Percentiles rank a stretch among this genome's conserved stretches.
Evolutionary conservation across 2,797 vertebrate genomes (phyloP).

Genomic region (Crax fasciolata): DNA sequence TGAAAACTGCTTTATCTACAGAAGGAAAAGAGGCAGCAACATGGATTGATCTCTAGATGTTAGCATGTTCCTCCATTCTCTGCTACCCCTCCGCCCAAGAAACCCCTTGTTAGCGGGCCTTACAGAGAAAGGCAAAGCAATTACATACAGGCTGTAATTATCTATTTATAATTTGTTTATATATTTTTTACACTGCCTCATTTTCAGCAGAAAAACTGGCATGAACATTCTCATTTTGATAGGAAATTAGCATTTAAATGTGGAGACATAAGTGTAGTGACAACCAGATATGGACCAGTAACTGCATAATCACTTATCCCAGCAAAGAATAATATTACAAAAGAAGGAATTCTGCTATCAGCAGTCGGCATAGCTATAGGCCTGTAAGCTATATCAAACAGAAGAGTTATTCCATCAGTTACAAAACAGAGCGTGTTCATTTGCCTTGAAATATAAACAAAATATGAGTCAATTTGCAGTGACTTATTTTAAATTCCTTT

Average conservation of each 20-base stretch:
- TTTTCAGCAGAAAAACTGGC: slow-evolving; percentile 2
- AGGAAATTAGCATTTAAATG: slow-evolving; percentile 35
- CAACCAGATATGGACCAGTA: slow-evolving; percentile 10
- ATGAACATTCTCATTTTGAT: slow-evolving; percentile 5
- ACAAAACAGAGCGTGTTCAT: neutral
- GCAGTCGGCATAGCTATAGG: neutral
- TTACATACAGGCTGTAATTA: neutral
- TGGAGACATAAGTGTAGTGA: neutral
- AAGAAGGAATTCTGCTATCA: neutral
- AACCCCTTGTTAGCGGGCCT: neutral
- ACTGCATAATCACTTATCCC: slow-evolving; percentile 13
- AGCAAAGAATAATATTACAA: neutral
- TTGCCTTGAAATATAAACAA: slow-evolving; percentile 14
- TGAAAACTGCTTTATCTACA: neutral
- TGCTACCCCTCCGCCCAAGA: neutral
- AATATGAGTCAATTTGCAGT: slow-evolving; percentile 13
- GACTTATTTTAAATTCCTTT: slow-evolving; percentile 36
- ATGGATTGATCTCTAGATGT: neutral
- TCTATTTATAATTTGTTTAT: neutral
- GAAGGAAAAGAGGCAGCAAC: neutral
- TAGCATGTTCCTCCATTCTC: fast-evolving
- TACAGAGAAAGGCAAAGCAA: neutral
- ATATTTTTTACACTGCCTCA: slow-evolving; percentile 6
- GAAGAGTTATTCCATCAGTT: neutral
- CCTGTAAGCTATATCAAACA: slow-evolving; percentile 18